phyloP scores from a whole-genome alignment of 2,797 vertebrate species.

The Bothrops alternatus region DNA sequence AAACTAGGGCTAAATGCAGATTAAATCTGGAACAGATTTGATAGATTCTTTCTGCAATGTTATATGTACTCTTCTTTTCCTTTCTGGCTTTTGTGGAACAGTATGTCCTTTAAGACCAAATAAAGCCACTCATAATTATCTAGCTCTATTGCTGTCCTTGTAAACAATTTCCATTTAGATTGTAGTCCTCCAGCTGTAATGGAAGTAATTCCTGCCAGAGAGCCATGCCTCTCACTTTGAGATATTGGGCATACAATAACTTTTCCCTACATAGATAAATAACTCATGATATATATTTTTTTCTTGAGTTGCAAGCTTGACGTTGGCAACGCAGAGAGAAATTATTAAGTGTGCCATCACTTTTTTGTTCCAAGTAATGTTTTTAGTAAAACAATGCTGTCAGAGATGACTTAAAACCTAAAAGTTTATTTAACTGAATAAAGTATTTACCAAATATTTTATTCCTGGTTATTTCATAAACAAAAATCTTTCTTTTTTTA shows the following conservation, averaged over 20 bases:
- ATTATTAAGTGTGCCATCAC: background rate
- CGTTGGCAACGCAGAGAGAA: slow-evolving; percentile 20
- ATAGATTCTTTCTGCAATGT: background rate
- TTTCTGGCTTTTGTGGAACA: slow-evolving; percentile 63
- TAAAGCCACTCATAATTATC: slow-evolving; percentile 70
- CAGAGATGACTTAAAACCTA: slow-evolving; percentile 47
- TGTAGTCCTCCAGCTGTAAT: slow-evolving; percentile 58
- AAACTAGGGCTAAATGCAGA: background rate
- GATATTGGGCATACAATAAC: slow-evolving; percentile 17
- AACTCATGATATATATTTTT: background rate
- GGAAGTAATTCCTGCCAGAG: slow-evolving; percentile 61
- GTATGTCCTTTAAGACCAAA: slow-evolving; percentile 70
- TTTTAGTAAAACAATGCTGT: slow-evolving; percentile 54
- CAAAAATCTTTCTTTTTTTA: slow-evolving; percentile 35
- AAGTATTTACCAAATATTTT: slow-evolving; percentile 50
- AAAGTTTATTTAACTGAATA: slow-evolving; percentile 59
- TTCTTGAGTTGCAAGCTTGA: background rate
- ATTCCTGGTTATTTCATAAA: slow-evolving; percentile 45
- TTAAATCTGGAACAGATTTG: background rate
- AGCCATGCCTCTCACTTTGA: slow-evolving; percentile 25
- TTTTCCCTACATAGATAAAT: slow-evolving; percentile 20
- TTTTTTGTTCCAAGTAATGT: slow-evolving; percentile 14
- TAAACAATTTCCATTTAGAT: slow-evolving; percentile 61
- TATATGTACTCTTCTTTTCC: slow-evolving; percentile 10
- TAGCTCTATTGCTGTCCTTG: slow-evolving; percentile 65